Evolutionary conservation across 2,888 invertebrate species (phyloP).

Genomic region (Podotricha telesiphe): DNA sequence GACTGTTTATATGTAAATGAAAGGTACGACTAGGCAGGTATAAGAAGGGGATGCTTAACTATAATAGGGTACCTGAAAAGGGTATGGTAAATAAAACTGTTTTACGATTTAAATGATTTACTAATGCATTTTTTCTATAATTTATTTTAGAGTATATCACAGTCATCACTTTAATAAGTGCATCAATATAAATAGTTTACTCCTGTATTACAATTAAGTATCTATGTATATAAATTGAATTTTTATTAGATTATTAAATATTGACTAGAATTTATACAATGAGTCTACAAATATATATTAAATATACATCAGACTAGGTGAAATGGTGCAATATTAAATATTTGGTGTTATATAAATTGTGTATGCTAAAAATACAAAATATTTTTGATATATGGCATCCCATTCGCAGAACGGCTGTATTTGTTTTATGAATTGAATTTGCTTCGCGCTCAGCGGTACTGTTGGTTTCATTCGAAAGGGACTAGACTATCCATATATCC

Average conservation of each 20-base stretch:
- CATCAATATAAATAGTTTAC: constrained; percentile 65
- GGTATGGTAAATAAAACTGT: constrained; percentile 46
- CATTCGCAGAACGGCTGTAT: constrained; percentile 25
- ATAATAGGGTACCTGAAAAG: not conserved
- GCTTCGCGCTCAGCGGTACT: not conserved
- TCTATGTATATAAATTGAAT: constrained; percentile 47
- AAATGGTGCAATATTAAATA: constrained; percentile 53
- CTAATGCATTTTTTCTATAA: constrained; percentile 73
- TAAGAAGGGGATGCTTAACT: no score
- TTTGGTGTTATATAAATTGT: constrained; percentile 45
- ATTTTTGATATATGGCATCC: constrained; percentile 27
- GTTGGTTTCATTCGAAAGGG: constrained; percentile 18
- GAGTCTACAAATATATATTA: constrained; percentile 32
- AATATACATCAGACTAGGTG: constrained; percentile 47
- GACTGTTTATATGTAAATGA: no score
- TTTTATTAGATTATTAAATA: constrained; percentile 46
- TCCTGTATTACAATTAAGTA: constrained; percentile 50
- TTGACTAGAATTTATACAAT: constrained; percentile 44
- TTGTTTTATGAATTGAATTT: constrained; percentile 30
- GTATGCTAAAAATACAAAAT: constrained; percentile 36
- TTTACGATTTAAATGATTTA: constrained; percentile 56
- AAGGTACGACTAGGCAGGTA: not conserved
- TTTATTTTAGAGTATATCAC: constrained; percentile 80
- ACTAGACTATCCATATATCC: constrained; percentile 10
- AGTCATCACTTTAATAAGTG: constrained; percentile 82